Conservation (phyloP, 2,888 invertebrate genomes). For the Barypeithes pellucidus region DNA sequence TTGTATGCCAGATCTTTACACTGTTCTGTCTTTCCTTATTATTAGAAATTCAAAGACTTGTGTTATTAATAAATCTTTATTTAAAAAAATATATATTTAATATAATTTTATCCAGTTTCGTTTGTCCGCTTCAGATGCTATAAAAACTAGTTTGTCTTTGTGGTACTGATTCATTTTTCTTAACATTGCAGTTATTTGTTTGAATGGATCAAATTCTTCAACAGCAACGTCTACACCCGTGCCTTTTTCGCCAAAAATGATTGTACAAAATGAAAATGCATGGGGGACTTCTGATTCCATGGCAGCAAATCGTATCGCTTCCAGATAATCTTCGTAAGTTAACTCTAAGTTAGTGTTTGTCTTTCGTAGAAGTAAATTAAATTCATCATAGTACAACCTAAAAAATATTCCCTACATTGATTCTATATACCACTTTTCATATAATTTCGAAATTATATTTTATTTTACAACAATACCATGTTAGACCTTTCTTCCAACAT, state of each 20-base stretch:
- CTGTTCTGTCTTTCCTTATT: too few species aligned
- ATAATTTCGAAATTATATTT: too few species aligned
- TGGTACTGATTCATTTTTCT: slow-evolving; percentile 25
- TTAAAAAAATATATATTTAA: not conserved
- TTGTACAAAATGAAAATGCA: not conserved
- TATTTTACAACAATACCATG: too few species aligned
- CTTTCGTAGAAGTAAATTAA: slow-evolving; percentile 6
- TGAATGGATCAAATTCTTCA: slow-evolving; percentile 20
- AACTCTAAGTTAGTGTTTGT: slow-evolving; percentile 10
- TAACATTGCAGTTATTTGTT: not conserved
- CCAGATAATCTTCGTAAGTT: slow-evolving; percentile 28
- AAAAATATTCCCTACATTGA: not conserved
- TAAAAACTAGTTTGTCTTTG: slow-evolving; percentile 19
- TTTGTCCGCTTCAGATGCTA: not conserved
- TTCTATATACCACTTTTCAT: too few species aligned
- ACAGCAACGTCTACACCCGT: slow-evolving; percentile 10
- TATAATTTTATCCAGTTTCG: slow-evolving; percentile 27
- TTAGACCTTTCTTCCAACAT: too few species aligned
- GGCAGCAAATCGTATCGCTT: slow-evolving; percentile 9
- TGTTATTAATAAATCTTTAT: too few species aligned
- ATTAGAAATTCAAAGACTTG: too few species aligned
- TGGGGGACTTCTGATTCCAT: slow-evolving; percentile 4
- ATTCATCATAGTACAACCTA: slow-evolving; percentile 24
- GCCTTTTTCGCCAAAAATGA: slow-evolving; percentile 28
- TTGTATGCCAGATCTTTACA: too few species aligned